Conservation (phyloP, 2,113 vertebrate species). For the Melanotaenia duboulayi region DNA sequence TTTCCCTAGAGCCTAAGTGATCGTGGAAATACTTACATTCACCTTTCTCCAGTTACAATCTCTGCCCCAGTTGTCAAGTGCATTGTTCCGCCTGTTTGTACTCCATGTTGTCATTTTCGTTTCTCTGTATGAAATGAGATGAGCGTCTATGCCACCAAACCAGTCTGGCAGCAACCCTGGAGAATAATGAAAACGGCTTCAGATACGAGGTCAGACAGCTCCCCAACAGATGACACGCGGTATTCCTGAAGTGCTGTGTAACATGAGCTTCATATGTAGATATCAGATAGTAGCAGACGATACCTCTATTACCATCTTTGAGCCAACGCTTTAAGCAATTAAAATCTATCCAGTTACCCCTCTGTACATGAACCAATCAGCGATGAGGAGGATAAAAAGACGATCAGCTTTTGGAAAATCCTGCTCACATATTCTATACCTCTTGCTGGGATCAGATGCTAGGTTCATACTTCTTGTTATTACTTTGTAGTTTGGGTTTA, state of each 20-base stretch:
- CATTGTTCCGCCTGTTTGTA: conserved; percentile 56
- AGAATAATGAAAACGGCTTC: conserved; percentile 71
- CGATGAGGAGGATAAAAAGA: conserved; percentile 73
- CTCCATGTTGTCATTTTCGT: conserved; percentile 73
- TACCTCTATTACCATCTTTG: conserved; percentile 71
- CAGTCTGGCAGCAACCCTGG: conserved; percentile 59
- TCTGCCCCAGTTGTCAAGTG: conserved; percentile 64
- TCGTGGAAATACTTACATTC: conserved; percentile 68
- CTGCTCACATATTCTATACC: conserved; percentile 24
- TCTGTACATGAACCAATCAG: conserved; percentile 50
- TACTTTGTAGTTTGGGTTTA: conserved; percentile 11
- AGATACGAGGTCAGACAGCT: conserved; percentile 56
- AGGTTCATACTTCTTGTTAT: conserved; percentile 14
- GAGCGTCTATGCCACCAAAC: conserved; percentile 53
- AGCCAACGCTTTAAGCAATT: conserved; percentile 74
- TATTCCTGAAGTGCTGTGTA: conserved; percentile 77
- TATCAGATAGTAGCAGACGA: conserved; percentile 77
- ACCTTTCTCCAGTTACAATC: conserved; percentile 77
- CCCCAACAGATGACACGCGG: conserved; percentile 75
- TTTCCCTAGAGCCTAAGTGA: conserved; percentile 44
- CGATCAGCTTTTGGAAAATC: conserved; percentile 56
- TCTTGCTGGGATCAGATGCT: conserved; percentile 16
- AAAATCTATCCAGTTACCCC: conserved; percentile 76
- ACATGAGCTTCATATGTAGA: conserved; percentile 77
- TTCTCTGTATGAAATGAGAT: conserved; percentile 70